These are phyloP conservation scores for Epicauta chinensis DNA, from an alignment of 1,140 invertebrate species.

Conservation along the genomic window DNA sequence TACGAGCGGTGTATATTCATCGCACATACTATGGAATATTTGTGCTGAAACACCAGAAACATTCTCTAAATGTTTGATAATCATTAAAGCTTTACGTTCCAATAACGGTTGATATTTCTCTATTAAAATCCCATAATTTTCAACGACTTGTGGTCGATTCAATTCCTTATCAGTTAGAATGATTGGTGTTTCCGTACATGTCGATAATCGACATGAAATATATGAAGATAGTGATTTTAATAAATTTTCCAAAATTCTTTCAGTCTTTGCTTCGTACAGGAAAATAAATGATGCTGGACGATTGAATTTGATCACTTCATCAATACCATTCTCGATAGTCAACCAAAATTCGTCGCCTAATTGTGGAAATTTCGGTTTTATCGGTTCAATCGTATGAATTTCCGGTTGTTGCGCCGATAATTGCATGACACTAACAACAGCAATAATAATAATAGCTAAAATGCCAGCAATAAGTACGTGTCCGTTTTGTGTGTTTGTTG, in stretches of 20 bases:
- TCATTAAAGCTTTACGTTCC: conserved; percentile 34
- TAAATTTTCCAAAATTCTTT: conserved; percentile 22
- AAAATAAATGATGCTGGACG: conserved; percentile 31
- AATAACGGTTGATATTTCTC: conserved; percentile 36
- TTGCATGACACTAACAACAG: too few species aligned
- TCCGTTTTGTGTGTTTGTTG: too few species aligned
- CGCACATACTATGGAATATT: conserved; percentile 51
- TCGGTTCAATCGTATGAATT: background rate
- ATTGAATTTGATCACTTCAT: conserved; percentile 21
- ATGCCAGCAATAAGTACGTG: too few species aligned
- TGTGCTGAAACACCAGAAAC: conserved; percentile 44
- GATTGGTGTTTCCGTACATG: conserved; percentile 20
- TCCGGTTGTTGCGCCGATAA: too few species aligned
- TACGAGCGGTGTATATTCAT: conserved; percentile 47
- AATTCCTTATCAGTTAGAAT: conserved; percentile 20
- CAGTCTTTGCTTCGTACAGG: conserved; percentile 23
- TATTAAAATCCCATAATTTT: conserved; percentile 43
- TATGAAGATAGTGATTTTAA: conserved; percentile 16
- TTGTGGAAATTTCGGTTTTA: conserved; percentile 22
- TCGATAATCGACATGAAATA: conserved; percentile 23
- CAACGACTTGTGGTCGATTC: conserved; percentile 24
- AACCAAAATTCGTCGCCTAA: conserved; percentile 27
- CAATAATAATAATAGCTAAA: too few species aligned
- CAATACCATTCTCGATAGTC: conserved; percentile 21
- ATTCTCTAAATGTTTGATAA: conserved; percentile 44